These are phyloP conservation scores for Tiliacea aurago DNA, from an alignment of 2,888 invertebrate species.

Conservation along the genomic window DNA sequence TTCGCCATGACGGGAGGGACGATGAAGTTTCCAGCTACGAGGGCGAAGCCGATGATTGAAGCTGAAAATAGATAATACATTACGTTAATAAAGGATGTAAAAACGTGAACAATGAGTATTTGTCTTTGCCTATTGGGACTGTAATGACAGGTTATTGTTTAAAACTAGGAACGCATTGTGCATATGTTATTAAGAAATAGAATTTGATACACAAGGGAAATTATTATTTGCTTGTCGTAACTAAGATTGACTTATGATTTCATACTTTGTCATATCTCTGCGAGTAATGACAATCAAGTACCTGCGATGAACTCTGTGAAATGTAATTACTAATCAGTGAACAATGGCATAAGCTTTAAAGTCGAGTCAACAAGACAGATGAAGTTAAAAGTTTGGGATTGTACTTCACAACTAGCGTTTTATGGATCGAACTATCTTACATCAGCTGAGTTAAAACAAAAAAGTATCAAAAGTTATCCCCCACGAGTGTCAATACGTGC, in stretches of 20 bases:
- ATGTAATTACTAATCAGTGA: no score
- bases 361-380: no score
- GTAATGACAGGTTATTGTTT: slow-evolving; percentile 1
- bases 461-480: no score
- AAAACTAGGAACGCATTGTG: neutral
- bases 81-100: neutral
- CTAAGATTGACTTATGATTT: slow-evolving; percentile 43
- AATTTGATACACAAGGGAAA: slow-evolving; percentile 7
- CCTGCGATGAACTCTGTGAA: no score
- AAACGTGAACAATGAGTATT: neutral
- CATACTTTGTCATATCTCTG: neutral
- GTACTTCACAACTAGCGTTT: no score
- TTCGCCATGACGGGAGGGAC: slow-evolving; percentile 84
- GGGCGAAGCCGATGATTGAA: slow-evolving; percentile 75
- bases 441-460: no score
- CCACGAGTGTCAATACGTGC: no score
- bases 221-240: neutral
- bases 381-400: no score
- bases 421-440: no score
- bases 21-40: slow-evolving; percentile 75
- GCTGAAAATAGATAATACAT: slow-evolving; percentile 68
- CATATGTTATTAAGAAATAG: neutral
- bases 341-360: no score
- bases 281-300: neutral
- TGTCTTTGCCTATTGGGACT: neutral